Base-by-base conservation (phyloP, 2,888 invertebrate species). In the Ametastegia equiseti region DNA sequence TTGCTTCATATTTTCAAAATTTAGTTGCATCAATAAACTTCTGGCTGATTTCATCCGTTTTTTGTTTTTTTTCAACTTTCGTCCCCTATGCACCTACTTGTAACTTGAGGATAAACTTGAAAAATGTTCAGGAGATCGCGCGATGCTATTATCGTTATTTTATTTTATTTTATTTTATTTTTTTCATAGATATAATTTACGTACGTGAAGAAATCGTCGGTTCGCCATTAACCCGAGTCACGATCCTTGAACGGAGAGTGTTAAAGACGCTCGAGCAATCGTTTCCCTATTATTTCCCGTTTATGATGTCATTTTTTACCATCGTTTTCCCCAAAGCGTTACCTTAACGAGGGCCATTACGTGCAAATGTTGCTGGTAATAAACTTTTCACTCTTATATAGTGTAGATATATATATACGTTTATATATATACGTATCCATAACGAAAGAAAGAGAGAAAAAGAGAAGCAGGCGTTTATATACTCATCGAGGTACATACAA, bases 261-360 rank as follows among this genome's bases (percentile, higher is more conserved):
- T 27, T 71, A 71, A 71, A 71, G 30, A 71, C n/a, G n/a, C 69
- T 45, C 27, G 30, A 33, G 69, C 42, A 71, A 45, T 71, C 45
- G 69, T 71, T 45, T 71, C 42, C 45, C 45, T 45, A 45, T 71
- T 71, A 71, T 45, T 71, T 71, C 45, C 11, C 69, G 23, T 71
- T 71, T 42, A 71, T 71, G 42, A 71, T 71, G 45, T 71, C 69
- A 71, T 69, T 69, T 45, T 71, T 69, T 67, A 30, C 30, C 45
- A 23, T 71, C 30, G 27, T 27, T 71, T 71, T 71, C 1, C 15
- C 27, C 13, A 67, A n/a, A 67, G n/a, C 65, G 36, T 67, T 39
- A 19, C 39, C 36, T 27, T 39, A 23, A 36, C 65, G 39, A 39
- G 65, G 19, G 39, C 39, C 65, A 67, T 67, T 67, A 67, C 65